phyloP scores from a whole-genome alignment of 2,888 invertebrate species.

The Polyommatus icarus region DNA sequence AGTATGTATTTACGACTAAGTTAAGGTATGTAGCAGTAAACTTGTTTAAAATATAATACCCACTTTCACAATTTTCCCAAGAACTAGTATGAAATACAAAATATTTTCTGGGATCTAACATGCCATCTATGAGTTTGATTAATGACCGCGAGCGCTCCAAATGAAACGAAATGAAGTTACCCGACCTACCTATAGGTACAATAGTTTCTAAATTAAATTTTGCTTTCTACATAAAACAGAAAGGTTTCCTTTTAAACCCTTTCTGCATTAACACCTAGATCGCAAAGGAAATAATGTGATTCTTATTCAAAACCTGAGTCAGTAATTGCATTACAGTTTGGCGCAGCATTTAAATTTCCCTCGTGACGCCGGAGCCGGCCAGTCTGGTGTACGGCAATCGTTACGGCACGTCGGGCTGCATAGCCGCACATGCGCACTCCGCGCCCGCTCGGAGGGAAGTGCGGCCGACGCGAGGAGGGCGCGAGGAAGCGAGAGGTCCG shows the following conservation, averaged over 20 bases:
- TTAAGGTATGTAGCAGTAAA: neutral
- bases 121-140: neutral
- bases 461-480: conserved; percentile 62
- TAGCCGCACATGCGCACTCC: conserved; percentile 72
- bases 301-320: conserved; percentile 9
- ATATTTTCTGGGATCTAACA: neutral
- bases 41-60: neutral
- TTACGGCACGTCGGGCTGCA: conserved; percentile 76
- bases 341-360: conserved; percentile 66
- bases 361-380: conserved; percentile 69
- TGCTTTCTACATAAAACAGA: neutral
- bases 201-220: neutral
- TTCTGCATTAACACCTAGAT: neutral
- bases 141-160: neutral
- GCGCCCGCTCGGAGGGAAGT: conserved; percentile 63
- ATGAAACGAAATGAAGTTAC: neutral
- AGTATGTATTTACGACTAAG: too few species aligned
- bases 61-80: neutral
- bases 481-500: conserved; percentile 58
- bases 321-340: conserved; percentile 56
- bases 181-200: neutral
- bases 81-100: neutral
- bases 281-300: neutral
- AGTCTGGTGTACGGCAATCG: conserved; percentile 75
- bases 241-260: neutral